These are phyloP conservation scores for Drosophila ustulata DNA, from an alignment of 2,888 invertebrate species.

Conservation along the genomic window DNA sequence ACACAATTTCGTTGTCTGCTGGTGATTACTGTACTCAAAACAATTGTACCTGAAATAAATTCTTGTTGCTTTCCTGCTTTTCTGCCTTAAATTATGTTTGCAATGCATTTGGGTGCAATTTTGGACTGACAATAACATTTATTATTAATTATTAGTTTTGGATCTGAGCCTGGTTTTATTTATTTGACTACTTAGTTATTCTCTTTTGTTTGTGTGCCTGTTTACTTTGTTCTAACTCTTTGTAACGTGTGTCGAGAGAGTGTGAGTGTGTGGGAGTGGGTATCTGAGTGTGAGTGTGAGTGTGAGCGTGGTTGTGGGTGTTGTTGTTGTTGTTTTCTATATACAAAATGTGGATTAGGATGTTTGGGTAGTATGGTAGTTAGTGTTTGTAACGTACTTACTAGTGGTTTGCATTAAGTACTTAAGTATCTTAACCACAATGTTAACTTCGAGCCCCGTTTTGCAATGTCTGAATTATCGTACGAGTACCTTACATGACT, in stretches of 20 bases:
- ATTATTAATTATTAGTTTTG: slow-evolving; percentile 24
- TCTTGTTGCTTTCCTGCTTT: slow-evolving; percentile 47
- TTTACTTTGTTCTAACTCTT: slow-evolving; percentile 19
- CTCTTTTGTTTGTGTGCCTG: slow-evolving; percentile 13
- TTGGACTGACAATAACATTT: slow-evolving; percentile 33
- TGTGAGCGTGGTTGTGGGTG: slow-evolving; percentile 23
- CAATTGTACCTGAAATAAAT: slow-evolving; percentile 67
- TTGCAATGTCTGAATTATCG: slow-evolving; percentile 59
- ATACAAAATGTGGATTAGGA: slow-evolving; percentile 51
- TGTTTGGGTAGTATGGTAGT: slow-evolving; percentile 38
- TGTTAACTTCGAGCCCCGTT: slow-evolving; percentile 85
- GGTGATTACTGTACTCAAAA: slow-evolving; percentile 63
- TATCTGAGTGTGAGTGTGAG: slow-evolving; percentile 27
- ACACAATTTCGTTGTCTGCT: slow-evolving; percentile 71
- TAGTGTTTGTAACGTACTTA: slow-evolving; percentile 24
- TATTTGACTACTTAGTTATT: slow-evolving; percentile 31
- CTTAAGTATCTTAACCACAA: slow-evolving; percentile 73
- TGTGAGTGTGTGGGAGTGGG: slow-evolving; percentile 9
- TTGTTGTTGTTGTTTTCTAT: slow-evolving; percentile 20
- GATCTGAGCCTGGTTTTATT: slow-evolving; percentile 36
- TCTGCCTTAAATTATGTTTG: slow-evolving; percentile 29
- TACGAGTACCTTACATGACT: slow-evolving; percentile 66
- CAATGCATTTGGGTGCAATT: slow-evolving; percentile 31
- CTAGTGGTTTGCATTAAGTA: slow-evolving; percentile 53
- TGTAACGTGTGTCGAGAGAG: slow-evolving; percentile 20